Base-by-base conservation (phyloP, 2,797 vertebrate species). In the Enteromius unitaeniatus region DNA sequence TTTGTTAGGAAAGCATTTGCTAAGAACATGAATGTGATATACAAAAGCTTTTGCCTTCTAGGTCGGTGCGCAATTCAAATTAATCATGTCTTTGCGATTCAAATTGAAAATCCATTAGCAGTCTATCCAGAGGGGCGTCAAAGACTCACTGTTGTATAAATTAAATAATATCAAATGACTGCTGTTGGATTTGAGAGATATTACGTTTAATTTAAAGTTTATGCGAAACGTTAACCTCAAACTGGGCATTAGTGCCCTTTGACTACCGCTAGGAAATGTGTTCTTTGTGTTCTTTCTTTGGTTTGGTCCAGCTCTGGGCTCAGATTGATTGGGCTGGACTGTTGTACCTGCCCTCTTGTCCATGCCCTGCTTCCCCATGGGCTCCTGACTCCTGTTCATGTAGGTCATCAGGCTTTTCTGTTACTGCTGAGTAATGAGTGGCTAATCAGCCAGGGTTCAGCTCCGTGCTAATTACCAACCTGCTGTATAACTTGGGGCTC, bases 381-480 rank as follows among this genome's bases (percentile, higher is more conserved):
- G 73, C 74, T 21, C 45, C 45, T 42, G 55, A n/a, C 58, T 74
- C 58, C 49, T 65, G n/a, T 65, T 83, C 72, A 37, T 64, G n/a
- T 64, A 55, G 86, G 70, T 75, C 62, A 62, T 42, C 28, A 67
- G 60, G 31, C 64, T 53, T 65, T 42, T 83, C 17, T 45, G 51
- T 69, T 79, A 81, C 34, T 80, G 79, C 75, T 69, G 76, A 75
- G 69, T 80, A 85, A 85, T 85, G 67, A 64, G 74, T 70, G 23
- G 23, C 28, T 80, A 68, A 72, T 86, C 79, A 81, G 40, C 17
- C 26, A 10, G 34, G 49, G 65, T 85, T 81, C 34, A 45, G 51
- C 37, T 0, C 14, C 45, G 23, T 19, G 17, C 75, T 82, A 86
- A 86, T 79, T 79, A 86, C 45, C 69, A 55, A 79, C 81, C 85